Base-by-base conservation (phyloP, 2,888 invertebrate genomes). In the Macroteleia sp. region DNA sequence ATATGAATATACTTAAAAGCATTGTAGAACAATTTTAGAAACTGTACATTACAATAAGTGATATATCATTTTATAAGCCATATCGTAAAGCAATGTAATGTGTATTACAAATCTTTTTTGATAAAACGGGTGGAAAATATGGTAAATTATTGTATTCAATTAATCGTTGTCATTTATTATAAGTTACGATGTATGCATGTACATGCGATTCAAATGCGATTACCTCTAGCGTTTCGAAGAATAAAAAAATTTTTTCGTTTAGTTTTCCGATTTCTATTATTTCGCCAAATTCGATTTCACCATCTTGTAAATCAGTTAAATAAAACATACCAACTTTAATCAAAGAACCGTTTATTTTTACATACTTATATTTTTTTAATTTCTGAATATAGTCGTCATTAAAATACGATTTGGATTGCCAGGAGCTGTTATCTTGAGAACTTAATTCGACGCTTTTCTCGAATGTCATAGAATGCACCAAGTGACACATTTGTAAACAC, bases 141-240 rank as follows among this genome's bases (percentile, higher is more conserved):
- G n/a, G n/a, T n/a, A n/a, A n/a, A n/a, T n/a, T n/a, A n/a, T n/a
- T n/a, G n/a, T n/a, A n/a, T n/a, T n/a, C n/a, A n/a, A n/a, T n/a
- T n/a, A n/a, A n/a, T n/a, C n/a, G n/a, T n/a, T n/a, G n/a, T n/a
- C n/a, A n/a, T n/a, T n/a, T n/a, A n/a, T n/a, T n/a, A n/a, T n/a
- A n/a, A n/a, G n/a, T n/a, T n/a, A 34, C 34, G 10, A 34, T 34
- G 12, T 34, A 34, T n/a, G 34, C 34, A 34, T 34, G 39, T 6
- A 39, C 39, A 39, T 39, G 39, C 9, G 39, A 39, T 3, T 39
- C 39, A 39, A 39, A 39, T 3, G 39, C 14, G 39, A 39, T 39
- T 3, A 39, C 39, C 3, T 16, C 16, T 14, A 39, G 14, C 9
- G 12, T 39, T 12, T 39, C 16, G 9, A 12, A 39, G 4, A 3